Evolutionary conservation across 1,140 invertebrate genomes (phyloP).

Genomic region (Bombus turneri): DNA sequence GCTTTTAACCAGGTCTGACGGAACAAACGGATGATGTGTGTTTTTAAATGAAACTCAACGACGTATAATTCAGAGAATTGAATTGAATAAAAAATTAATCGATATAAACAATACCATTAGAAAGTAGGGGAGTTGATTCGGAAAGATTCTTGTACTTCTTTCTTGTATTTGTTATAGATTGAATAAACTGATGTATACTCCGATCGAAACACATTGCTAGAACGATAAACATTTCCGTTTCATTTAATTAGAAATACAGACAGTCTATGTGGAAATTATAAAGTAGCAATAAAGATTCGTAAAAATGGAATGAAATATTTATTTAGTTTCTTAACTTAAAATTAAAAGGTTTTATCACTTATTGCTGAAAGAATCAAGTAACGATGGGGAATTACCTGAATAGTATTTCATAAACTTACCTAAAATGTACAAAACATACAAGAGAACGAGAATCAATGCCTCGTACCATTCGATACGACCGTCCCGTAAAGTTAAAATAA

Average conservation of each 20-base stretch:
- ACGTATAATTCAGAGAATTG: background rate
- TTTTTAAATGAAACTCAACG: constrained; percentile 31
- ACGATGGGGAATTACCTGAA: background rate
- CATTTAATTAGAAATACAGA: background rate
- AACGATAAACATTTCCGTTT: constrained; percentile 46
- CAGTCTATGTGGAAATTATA: background rate
- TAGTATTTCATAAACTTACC: constrained; percentile 71
- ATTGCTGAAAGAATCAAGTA: background rate
- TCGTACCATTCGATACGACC: constrained; percentile 86
- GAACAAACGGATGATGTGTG: background rate
- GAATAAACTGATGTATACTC: constrained; percentile 72
- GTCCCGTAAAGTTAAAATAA: constrained; percentile 85
- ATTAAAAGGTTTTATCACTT: background rate
- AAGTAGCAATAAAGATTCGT: background rate
- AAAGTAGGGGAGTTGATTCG: constrained; percentile 75
- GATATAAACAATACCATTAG: constrained; percentile 60
- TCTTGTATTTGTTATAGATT: constrained; percentile 60
- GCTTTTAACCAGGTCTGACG: constrained; percentile 49
- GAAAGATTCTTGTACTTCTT: constrained; percentile 74
- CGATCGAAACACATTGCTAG: constrained; percentile 80
- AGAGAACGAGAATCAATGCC: constrained; percentile 82
- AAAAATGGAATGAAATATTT: background rate
- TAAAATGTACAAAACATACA: constrained; percentile 84
- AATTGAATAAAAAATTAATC: constrained; percentile 11
- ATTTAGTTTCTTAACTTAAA: background rate